These are phyloP conservation scores for Acanthosepion esculentum DNA, from an alignment of 2,888 invertebrate species.

Conservation along the genomic window DNA sequence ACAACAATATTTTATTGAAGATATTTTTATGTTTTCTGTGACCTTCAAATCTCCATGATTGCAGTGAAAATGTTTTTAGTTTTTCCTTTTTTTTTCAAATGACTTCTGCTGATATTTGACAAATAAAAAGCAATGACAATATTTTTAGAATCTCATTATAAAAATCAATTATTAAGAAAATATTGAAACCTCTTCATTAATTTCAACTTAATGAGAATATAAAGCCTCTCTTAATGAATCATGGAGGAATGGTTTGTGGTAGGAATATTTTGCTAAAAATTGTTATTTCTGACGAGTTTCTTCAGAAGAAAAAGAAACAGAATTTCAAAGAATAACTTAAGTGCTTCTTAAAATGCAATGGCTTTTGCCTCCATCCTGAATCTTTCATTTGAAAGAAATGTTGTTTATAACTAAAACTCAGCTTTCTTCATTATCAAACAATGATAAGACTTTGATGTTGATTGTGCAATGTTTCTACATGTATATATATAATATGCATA, in stretches of 20 bases:
- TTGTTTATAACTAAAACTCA: not conserved
- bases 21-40: too few species aligned
- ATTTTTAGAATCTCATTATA: constrained; percentile 33
- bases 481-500: too few species aligned
- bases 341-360: not conserved
- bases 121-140: not conserved
- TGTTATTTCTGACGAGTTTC: not conserved
- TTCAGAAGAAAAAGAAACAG: not conserved
- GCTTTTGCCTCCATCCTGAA: not conserved
- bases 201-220: constrained; percentile 19
- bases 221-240: not conserved
- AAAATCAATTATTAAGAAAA: constrained; percentile 33
- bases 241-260: not conserved
- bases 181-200: constrained; percentile 33
- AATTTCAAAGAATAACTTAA: constrained; percentile 15
- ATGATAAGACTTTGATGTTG: not conserved
- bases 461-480: too few species aligned
- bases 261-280: not conserved
- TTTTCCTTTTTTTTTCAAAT: not conserved
- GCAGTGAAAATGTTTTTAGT: not conserved
- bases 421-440: not conserved
- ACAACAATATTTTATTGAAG: too few species aligned
- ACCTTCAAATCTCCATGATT: too few species aligned
- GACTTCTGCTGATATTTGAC: not conserved
- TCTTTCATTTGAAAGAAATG: not conserved